Base-by-base conservation (phyloP, 1,140 invertebrate genomes). In the Eulimnadia texana region DNA sequence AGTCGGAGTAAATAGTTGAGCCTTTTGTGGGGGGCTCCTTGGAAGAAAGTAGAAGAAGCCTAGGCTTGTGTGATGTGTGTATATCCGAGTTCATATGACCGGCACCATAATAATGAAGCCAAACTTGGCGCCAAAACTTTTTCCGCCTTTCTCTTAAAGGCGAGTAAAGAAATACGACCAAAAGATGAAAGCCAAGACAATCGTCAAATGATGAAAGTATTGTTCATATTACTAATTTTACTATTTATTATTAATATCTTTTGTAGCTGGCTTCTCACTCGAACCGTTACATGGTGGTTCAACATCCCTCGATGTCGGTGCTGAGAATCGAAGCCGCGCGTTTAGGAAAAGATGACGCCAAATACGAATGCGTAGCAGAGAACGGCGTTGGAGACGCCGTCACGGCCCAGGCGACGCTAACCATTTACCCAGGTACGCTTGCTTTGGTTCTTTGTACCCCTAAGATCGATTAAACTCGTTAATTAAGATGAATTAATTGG, bases 341-440 rank as follows among this genome's bases (percentile, higher is more conserved):
- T 63, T 76, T 82, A 19, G 77, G 76, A 16, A 80, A 90, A 58
- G 91, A 96, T 72, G 89, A 93, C 71, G 85, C 88, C 28, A 83
- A 81, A 1, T 98, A 95, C 76, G 93, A 97, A 72, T 98, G 95
- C 73, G 82, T 95, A 55, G 94, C 93, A 0, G 93, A 97, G 74
- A 98, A 98, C 76, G 89, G 92, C 23, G 89, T 93, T 10, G 93
- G 92, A 1, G 92, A 95, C 75, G 88, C 91, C 13, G 92, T 96
- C 60, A 84, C 81, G 64, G 88, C 92, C 47, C 82, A 87, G 65
- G 92, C 92, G 24, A 84, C 82, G 47, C 81, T 98, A 63, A 83
- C 80, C 56, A 90, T 96, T 62, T 87, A 92, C 75, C 83, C 90
- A 80, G 81, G 90, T 93, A 78, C 80, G 84, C 79, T 25, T 54